phyloP scores from a whole-genome alignment of 2,797 vertebrate genomes.

The Huso huso region DNA sequence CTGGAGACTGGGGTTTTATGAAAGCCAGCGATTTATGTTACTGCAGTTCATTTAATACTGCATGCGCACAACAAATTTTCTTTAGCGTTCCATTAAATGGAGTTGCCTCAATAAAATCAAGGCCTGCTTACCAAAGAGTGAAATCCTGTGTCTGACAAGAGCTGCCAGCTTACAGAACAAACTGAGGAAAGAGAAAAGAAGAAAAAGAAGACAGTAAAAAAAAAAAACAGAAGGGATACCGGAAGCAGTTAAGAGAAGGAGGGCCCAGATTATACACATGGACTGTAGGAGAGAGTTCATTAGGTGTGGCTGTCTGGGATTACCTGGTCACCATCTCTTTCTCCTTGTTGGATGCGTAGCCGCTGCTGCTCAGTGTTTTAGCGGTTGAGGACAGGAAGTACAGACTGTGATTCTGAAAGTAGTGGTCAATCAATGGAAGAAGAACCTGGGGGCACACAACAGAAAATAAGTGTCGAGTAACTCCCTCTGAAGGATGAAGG shows the following conservation, averaged over 20 bases:
- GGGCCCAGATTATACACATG: too few relatives aligned
- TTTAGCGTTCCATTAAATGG: too few relatives aligned
- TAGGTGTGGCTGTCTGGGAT: too few relatives aligned
- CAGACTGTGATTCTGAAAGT: constrained; percentile 94
- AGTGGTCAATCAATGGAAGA: constrained; percentile 92
- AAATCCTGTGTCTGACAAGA: constrained; percentile 99
- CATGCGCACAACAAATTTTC: too few relatives aligned
- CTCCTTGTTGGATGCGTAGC: constrained; percentile 95
- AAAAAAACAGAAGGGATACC: constrained; percentile 18
- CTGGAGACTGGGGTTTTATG: too few relatives aligned
- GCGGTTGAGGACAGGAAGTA: constrained; percentile 94
- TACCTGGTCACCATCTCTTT: constrained; percentile 98
- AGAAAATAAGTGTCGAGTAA: not conserved
- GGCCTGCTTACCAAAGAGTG: constrained; percentile 88
- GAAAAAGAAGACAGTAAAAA: constrained; percentile 33
- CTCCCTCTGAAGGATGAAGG: too few relatives aligned
- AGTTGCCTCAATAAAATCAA: too few relatives aligned
- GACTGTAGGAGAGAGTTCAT: too few relatives aligned
- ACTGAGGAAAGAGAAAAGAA: constrained; percentile 52
- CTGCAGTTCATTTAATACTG: too few relatives aligned
- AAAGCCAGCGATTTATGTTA: too few relatives aligned
- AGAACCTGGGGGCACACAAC: constrained; percentile 70
- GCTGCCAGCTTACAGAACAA: constrained; percentile 98
- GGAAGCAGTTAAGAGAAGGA: not conserved
- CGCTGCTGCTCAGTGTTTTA: constrained; percentile 90